Conservation (phyloP, 2,113 vertebrate genomes). For the Periophthalmus modestus region DNA sequence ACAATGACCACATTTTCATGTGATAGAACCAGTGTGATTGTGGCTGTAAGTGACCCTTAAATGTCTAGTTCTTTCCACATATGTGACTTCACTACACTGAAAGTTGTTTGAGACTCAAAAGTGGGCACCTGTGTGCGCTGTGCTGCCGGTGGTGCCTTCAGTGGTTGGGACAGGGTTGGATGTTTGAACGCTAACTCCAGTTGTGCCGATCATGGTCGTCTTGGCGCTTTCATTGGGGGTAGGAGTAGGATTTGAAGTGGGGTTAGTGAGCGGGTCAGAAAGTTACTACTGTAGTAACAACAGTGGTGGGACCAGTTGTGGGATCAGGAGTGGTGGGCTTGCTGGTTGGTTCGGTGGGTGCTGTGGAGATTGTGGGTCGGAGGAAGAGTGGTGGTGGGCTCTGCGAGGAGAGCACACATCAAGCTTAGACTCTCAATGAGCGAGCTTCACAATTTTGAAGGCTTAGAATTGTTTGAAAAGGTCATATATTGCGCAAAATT, state of each 20-base stretch:
- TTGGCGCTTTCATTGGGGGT: too few species aligned
- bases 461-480: background rate
- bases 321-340: background rate
- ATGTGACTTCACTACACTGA: background rate
- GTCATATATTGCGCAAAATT: too few species aligned
- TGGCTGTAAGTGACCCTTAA: background rate
- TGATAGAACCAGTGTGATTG: background rate
- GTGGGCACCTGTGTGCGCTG: slow-evolving; percentile 45
- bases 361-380: slow-evolving; percentile 34
- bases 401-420: slow-evolving; percentile 67
- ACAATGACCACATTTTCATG: background rate
- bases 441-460: background rate
- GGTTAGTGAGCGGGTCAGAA: too few species aligned
- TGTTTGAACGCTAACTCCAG: slow-evolving; percentile 2
- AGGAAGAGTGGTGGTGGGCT: slow-evolving; percentile 60
- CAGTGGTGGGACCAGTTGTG: background rate
- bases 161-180: slow-evolving; percentile 33
- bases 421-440: slow-evolving; percentile 2
- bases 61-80: background rate
- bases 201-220: slow-evolving; percentile 1
- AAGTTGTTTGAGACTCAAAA: background rate
- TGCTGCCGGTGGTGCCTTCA: slow-evolving; percentile 27
- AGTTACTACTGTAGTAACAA: too few species aligned
- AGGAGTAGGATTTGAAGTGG: background rate
- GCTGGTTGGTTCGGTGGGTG: slow-evolving; percentile 22